Evolutionary conservation across 2,888 invertebrate species (phyloP), one percentile per base, ranked within the genome.

Genomic region (Sinodicranocentrus sp.): DNA sequence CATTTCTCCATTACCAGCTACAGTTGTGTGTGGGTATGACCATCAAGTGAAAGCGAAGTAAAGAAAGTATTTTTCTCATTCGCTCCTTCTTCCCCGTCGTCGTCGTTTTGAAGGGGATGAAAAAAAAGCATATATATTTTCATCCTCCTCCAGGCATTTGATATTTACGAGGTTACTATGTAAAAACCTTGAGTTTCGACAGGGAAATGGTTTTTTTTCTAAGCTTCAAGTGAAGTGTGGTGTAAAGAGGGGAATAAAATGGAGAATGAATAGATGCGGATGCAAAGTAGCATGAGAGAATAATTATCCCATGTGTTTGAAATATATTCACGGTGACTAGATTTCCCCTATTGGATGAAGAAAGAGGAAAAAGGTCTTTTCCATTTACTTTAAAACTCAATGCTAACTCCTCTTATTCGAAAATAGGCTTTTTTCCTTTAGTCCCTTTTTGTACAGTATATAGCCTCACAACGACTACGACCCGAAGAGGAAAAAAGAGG

Each of bases 271-370:
- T 80, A 63, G 72, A 72, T 72, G 77, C 54, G 79, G 79, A 80
- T 80, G 79, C 79, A 80, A 80, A 80, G 67, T 80, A 80, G 79
- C 79, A 80, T 80, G 79, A 80, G 79, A 80, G 79, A 80, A 80
- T 80, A 80, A 80, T 80, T 80, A 80, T 72, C 79, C 72, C 65
- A 54, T 54, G 65, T 72, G 65, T 65, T 65, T 39, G 65, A 65
- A 65, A 65, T 65, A 65, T 52, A 52, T 72, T 72, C 59, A 76
- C 76, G 76, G 68, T 68, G 68, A 59, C 59, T 68, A 68, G 68
- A 68, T 68, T 77, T 61, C 63, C 68, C 19, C 43, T 65, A 33
- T 59, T 68, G 26, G 19, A 67, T 6, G 23, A 23, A 67, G 67
- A n/a, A 1, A 5, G 28, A 44, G 65, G 39, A 48, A 67, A 28